A percentile compares a stretch with the other conserved stretches of the same genome.
Evolutionary conservation across 23 tunicate species (phyloP).

Genomic region (Phallusia fumigata): DNA sequence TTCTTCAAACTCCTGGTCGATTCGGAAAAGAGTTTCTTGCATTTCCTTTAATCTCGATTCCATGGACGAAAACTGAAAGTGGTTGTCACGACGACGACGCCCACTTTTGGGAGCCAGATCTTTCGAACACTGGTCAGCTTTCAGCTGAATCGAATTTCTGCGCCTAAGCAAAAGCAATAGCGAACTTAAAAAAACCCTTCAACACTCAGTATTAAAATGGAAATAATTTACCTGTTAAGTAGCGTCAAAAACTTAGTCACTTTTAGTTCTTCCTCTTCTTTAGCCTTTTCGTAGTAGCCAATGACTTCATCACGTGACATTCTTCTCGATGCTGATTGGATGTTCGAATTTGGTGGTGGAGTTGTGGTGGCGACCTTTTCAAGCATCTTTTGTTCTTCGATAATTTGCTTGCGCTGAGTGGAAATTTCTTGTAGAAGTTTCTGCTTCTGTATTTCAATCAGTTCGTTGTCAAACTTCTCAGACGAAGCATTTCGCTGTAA

Average conservation of each 20-base stretch:
- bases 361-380: neutral
- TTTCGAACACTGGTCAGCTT: slow-evolving; percentile 55
- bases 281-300: slow-evolving; percentile 54
- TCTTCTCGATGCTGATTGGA: slow-evolving; percentile 10
- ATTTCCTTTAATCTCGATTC: slow-evolving; percentile 56
- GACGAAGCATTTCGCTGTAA: slow-evolving; percentile 29
- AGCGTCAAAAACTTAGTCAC: slow-evolving; percentile 47
- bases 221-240: slow-evolving; percentile 45
- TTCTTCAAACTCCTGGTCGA: slow-evolving; percentile 61
- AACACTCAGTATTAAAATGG: slow-evolving; percentile 19
- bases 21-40: slow-evolving; percentile 42
- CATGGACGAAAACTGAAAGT: slow-evolving; percentile 55
- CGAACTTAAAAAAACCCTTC: slow-evolving; percentile 9
- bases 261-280: slow-evolving; percentile 59
- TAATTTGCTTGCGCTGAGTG: slow-evolving; percentile 55
- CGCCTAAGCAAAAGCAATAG: slow-evolving; percentile 34
- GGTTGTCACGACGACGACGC: slow-evolving; percentile 47
- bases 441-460: slow-evolving; percentile 66
- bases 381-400: slow-evolving; percentile 50
- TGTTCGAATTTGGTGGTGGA: neutral
- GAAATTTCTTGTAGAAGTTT: slow-evolving; percentile 66
- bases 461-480: slow-evolving; percentile 32
- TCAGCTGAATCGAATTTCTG: slow-evolving; percentile 64
- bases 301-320: slow-evolving; percentile 37
- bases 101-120: slow-evolving; percentile 52